phyloP scores from a whole-genome alignment of 2,797 vertebrate species.

The Choloepus didactylus region DNA sequence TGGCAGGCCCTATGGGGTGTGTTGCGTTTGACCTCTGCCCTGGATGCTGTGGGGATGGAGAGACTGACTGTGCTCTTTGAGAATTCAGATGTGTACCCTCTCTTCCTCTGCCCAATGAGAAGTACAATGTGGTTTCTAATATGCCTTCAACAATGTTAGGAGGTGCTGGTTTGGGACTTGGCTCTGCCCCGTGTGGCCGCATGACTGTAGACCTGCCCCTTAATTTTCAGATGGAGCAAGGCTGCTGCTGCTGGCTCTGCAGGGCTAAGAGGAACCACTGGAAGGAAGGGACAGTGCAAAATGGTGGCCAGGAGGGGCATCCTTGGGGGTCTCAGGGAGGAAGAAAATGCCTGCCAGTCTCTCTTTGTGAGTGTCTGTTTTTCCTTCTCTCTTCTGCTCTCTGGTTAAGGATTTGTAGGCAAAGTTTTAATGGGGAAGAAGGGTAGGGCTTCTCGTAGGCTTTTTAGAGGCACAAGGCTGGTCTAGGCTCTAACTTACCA shows the following conservation, averaged over 20 bases:
- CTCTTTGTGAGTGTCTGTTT: background rate
- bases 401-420: background rate
- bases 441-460: background rate
- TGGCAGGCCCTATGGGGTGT: background rate
- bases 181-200: background rate
- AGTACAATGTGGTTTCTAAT: background rate
- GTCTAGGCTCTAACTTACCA: conserved; percentile 77
- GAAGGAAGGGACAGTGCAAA: background rate
- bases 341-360: background rate
- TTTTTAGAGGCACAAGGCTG: background rate
- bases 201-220: background rate
- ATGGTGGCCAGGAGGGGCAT: background rate
- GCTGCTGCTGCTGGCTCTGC: background rate
- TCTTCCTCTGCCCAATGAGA: background rate
- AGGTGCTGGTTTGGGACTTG: background rate
- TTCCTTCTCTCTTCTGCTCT: background rate
- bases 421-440: background rate
- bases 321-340: background rate
- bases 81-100: background rate
- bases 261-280: background rate
- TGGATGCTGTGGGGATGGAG: background rate
- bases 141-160: background rate
- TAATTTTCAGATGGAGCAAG: background rate
- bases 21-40: background rate
- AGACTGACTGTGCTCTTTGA: background rate